Percentiles rank a stretch among this genome's conserved stretches.
These are phyloP conservation scores for Nycticryphes semicollaris DNA, from an alignment of 2,113 vertebrate genomes.

Conservation along the genomic window DNA sequence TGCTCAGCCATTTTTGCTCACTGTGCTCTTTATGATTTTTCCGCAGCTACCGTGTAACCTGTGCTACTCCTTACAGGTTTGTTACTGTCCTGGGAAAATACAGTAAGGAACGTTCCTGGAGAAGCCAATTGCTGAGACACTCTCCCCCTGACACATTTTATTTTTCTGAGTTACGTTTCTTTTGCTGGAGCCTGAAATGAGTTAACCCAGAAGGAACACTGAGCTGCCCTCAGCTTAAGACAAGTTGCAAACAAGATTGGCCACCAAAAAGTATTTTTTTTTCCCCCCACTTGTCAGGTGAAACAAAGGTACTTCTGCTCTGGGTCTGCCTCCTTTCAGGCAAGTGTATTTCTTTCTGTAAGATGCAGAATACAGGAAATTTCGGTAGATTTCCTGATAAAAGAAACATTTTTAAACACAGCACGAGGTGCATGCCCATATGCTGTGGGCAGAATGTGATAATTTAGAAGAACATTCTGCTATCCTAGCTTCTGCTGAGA, in stretches of 20 bases:
- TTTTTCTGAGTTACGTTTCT: background rate
- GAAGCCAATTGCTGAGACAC: background rate
- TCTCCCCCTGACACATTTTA: background rate
- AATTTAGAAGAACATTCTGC: constrained; percentile 20
- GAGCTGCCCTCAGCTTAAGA: background rate
- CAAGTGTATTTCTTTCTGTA: background rate
- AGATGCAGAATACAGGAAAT: background rate
- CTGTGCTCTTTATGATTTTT: background rate
- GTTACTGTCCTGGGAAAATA: background rate
- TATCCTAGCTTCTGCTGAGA: background rate
- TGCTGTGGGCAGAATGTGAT: background rate
- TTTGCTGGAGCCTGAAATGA: background rate
- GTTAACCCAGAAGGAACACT: background rate
- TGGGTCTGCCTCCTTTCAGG: background rate
- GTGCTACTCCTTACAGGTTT: background rate
- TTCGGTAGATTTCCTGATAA: background rate
- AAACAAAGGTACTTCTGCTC: background rate
- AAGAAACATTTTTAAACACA: background rate
- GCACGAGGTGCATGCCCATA: background rate
- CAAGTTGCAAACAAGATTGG: background rate
- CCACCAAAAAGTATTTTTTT: background rate
- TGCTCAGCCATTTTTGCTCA: background rate
- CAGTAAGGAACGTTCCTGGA: background rate
- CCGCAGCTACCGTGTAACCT: background rate
- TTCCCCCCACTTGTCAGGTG: background rate